phyloP scores from a whole-genome alignment of 2,797 vertebrate species.

The Liparis tanakae region DNA sequence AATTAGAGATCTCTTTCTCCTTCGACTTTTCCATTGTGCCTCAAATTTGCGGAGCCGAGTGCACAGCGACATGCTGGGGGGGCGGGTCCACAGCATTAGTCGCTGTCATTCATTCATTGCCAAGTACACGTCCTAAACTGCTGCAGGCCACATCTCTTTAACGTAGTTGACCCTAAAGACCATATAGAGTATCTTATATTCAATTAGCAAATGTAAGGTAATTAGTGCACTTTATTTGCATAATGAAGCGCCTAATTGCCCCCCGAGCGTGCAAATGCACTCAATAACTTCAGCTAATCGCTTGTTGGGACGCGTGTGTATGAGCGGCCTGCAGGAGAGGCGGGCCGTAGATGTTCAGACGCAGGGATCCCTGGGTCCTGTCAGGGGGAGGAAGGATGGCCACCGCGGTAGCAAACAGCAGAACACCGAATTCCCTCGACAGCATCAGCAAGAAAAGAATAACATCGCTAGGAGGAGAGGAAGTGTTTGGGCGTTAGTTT shows the following conservation, averaged over 20 bases:
- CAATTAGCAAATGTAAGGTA: constrained; percentile 75
- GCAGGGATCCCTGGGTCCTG: constrained; percentile 46
- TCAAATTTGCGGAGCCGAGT: constrained; percentile 55
- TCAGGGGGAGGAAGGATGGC: constrained; percentile 43
- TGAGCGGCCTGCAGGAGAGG: constrained; percentile 37
- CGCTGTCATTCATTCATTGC: constrained; percentile 54
- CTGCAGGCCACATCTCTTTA: constrained; percentile 47
- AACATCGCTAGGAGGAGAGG: constrained; percentile 48
- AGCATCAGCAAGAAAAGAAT: constrained; percentile 55
- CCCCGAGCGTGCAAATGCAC: constrained; percentile 64
- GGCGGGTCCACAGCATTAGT: constrained; percentile 45
- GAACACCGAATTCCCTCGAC: constrained; percentile 50
- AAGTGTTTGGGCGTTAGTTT: constrained; percentile 66
- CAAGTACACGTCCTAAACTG: constrained; percentile 39
- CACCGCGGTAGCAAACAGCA: constrained; percentile 35
- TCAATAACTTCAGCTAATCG: constrained; percentile 74
- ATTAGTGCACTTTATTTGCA: constrained; percentile 78
- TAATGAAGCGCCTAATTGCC: constrained; percentile 79
- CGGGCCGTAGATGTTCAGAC: constrained; percentile 40
- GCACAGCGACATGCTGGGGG: constrained; percentile 33
- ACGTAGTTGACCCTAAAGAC: constrained; percentile 50
- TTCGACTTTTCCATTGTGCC: constrained; percentile 57
- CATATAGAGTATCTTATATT: constrained; percentile 72
- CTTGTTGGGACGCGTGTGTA: constrained; percentile 49
- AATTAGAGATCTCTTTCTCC: constrained; percentile 77